Base-by-base conservation (phyloP, 2,888 invertebrate genomes). In the Zootermopsis nevadensis region DNA sequence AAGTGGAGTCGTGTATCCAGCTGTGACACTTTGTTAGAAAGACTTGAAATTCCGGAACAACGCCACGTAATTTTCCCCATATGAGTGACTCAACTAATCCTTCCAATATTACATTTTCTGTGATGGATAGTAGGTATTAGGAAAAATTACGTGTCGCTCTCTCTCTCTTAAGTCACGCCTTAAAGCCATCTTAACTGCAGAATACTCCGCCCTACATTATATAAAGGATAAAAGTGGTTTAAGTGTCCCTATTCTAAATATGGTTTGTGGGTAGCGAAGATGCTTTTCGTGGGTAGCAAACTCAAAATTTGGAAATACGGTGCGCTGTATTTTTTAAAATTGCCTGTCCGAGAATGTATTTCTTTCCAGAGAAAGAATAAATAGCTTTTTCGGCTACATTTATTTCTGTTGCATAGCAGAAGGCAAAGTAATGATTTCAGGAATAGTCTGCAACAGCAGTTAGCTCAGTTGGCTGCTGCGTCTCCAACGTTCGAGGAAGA, bases 71-170 rank as follows among this genome's bases (percentile, higher is more conserved):
- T 8, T 48, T 15, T 48, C 48, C 48, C 48, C 19, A 48, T 48
- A 48, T 48, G 48, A 48, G 48, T 15, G 60, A 60, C 60, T n/a
- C 22, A n/a, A 38, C 4, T 74, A 38, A 38, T 38, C 35, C 38
- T 8, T 38, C 74, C 35, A 74, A 74, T 69, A 33, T 12, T 74
- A 74, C 33, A 38, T 35, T 38, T 35, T 38, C 74, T 38, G 35
- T 60, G 79, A 79, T 66, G 66, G 79, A n/a, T 66, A 27, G 60
- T 66, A 19, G 66, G 79, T 60, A 79, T 79, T 60, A 79, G 35
- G 60, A 3, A 27, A 79, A 79, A 79, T 79, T 66, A 79, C 60
- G 79, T 60, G 79, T 74, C 79, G n/a, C n/a, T n/a, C n/a, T n/a
- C n/a, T n/a, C 79, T 38, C 35, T 35, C 27, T 66, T 27, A 60